Conservation (phyloP, 2,797 vertebrate genomes). For the Eupleurogrammus muticus region DNA sequence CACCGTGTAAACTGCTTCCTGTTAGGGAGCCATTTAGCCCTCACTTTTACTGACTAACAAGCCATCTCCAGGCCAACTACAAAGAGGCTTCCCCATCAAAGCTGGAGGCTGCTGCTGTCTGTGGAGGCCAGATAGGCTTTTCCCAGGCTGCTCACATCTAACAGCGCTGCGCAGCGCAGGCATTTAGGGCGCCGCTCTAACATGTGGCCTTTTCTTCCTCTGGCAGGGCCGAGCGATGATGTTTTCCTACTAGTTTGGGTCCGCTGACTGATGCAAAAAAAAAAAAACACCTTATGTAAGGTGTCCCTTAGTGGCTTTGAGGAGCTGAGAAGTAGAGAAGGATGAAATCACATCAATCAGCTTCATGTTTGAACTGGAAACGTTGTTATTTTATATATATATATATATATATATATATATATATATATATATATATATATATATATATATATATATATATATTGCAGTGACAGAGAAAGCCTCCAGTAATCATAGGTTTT, state of each 20-base stretch:
- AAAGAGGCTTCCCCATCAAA: constrained; percentile 87
- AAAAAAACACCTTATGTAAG: constrained; percentile 5
- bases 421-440: too few species aligned
- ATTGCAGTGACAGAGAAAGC: background rate
- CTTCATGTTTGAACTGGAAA: background rate
- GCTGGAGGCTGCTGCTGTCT: constrained; percentile 75
- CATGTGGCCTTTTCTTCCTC: constrained; percentile 13
- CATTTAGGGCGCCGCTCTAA: constrained; percentile 32
- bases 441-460: background rate
- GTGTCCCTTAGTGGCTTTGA: background rate
- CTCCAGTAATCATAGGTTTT: background rate
- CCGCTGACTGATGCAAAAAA: constrained; percentile 13
- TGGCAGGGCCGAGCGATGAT: background rate
- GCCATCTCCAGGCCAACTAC: constrained; percentile 86
- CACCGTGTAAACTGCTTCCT: constrained; percentile 89
- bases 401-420: background rate
- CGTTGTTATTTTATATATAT: background rate
- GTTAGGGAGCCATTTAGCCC: constrained; percentile 87
- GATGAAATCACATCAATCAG: background rate
- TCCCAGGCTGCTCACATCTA: constrained; percentile 74
- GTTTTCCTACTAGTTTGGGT: constrained; percentile 14
- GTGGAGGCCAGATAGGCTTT: constrained; percentile 64
- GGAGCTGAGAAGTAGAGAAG: background rate
- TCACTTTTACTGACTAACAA: constrained; percentile 90
- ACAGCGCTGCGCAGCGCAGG: constrained; percentile 8